These are phyloP conservation scores for Atta colombica DNA, from an alignment of 1,140 invertebrate species.

Conservation along the genomic window DNA sequence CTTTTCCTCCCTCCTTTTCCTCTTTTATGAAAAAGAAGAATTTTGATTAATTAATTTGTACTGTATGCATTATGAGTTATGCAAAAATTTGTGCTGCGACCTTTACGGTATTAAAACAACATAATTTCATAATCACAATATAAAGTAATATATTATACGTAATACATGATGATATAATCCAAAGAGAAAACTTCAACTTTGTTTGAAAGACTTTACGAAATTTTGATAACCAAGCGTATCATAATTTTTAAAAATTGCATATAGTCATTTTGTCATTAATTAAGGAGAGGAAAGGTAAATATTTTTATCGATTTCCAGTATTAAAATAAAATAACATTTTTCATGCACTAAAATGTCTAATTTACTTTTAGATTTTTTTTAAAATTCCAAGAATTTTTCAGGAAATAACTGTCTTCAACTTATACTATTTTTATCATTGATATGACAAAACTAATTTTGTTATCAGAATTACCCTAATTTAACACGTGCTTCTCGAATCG, in stretches of 20 bases:
- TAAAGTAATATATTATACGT: neutral
- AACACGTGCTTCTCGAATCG: neutral
- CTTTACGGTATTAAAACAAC: neutral
- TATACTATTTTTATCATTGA: neutral
- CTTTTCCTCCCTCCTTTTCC: no score
- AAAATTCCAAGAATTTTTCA: neutral
- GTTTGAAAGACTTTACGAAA: neutral
- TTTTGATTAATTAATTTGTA: no score
- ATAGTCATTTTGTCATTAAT: neutral
- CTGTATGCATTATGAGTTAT: no score
- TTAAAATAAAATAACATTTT: neutral
- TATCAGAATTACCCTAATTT: neutral
- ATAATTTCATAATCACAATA: neutral
- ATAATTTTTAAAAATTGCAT: constrained; percentile 1
- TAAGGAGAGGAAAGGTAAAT: neutral
- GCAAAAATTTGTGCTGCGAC: no score
- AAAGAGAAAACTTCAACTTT: neutral
- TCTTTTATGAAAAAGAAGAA: no score
- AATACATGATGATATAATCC: neutral
- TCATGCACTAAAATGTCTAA: neutral
- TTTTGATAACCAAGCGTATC: neutral
- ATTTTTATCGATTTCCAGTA: neutral
- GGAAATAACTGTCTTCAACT: neutral
- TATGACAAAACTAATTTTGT: neutral
- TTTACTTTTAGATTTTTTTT: neutral